Conservation (phyloP, 1,140 invertebrate species). For the Alviniconcha marisindica region DNA sequence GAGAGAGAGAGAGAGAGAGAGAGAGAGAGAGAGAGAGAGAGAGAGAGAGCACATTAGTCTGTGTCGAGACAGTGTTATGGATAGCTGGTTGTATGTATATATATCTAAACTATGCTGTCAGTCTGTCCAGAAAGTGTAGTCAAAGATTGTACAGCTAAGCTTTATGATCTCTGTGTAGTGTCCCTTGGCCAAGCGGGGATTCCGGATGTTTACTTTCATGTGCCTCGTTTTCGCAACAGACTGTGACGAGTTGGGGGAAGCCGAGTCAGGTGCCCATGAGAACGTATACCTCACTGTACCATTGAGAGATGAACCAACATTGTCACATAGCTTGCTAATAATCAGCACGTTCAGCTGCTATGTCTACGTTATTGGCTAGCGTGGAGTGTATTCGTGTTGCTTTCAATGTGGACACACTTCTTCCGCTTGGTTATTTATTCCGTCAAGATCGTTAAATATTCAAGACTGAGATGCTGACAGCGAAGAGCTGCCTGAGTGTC, state of each 20-base stretch:
- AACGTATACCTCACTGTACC: not conserved
- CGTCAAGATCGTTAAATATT: too few relatives aligned
- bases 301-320: not conserved
- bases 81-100: not conserved
- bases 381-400: not conserved
- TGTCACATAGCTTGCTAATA: not conserved
- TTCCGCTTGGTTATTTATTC: too few relatives aligned
- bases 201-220: not conserved
- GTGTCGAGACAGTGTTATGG: not conserved
- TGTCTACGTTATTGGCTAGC: not conserved
- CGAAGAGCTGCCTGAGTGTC: too few relatives aligned
- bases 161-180: not conserved
- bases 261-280: slow-evolving; percentile 7
- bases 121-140: not conserved
- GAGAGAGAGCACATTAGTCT: not conserved
- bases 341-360: not conserved
- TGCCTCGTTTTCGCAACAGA: not conserved
- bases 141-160: not conserved
- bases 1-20: too few relatives aligned
- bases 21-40: not conserved
- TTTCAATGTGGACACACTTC: too few relatives aligned
- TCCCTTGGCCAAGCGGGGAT: not conserved
- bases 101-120: not conserved
- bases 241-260: not conserved
- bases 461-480: too few relatives aligned